Evolutionary conservation across 2,113 vertebrate genomes (phyloP).

Genomic region (Laticauda colubrina): DNA sequence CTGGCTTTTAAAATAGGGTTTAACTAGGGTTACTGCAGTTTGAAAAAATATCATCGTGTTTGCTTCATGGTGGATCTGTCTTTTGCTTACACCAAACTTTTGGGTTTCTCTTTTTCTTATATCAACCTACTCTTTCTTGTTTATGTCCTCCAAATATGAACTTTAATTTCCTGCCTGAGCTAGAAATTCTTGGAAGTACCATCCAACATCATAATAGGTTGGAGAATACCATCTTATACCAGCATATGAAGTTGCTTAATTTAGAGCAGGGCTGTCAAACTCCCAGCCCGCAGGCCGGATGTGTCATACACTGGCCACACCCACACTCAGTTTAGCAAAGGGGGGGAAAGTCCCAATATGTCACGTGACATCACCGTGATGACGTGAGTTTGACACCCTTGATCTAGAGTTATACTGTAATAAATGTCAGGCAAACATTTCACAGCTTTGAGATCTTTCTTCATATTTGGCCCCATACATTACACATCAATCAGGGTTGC

Average conservation of each 20-base stretch:
- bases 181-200: not conserved
- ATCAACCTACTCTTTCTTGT: not conserved
- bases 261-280: too few species aligned
- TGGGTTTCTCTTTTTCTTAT: not conserved
- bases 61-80: not conserved
- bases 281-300: rapidly evolving
- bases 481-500: not conserved
- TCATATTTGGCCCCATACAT: not conserved
- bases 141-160: not conserved
- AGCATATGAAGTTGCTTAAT: not conserved
- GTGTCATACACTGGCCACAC: too few species aligned
- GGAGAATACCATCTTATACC: not conserved
- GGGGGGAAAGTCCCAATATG: too few species aligned
- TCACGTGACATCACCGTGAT: rapidly evolving
- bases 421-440: not conserved
- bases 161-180: not conserved
- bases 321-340: too few species aligned
- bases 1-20: not conserved
- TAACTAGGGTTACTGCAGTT: not conserved
- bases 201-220: not conserved
- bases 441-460: not conserved
- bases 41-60: not conserved
- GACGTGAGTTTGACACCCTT: too few species aligned
- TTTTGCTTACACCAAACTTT: not conserved
- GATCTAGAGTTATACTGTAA: not conserved